Conservation (phyloP, 1,140 invertebrate species). For the Brachionus asplanchnoidis region DNA sequence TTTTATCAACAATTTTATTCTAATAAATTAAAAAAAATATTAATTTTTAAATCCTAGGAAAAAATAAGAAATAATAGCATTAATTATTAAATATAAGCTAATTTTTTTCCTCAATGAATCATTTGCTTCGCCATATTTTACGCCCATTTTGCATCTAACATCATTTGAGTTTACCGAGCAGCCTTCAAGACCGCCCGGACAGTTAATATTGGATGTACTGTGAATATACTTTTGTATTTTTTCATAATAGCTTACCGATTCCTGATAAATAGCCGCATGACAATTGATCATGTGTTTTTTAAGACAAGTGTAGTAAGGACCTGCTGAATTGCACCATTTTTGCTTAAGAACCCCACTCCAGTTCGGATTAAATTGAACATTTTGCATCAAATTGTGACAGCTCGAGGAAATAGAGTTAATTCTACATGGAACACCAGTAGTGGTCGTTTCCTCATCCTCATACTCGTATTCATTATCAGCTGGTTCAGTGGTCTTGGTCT, state of each 20-base stretch:
- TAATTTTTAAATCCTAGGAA: neutral
- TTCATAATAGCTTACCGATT: conserved; percentile 37
- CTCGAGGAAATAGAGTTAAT: neutral
- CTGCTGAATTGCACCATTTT: conserved; percentile 35
- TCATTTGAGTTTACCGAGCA: conserved; percentile 20
- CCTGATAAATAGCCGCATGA: neutral
- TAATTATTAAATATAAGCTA: neutral
- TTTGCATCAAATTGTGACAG: neutral
- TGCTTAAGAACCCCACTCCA: conserved; percentile 3
- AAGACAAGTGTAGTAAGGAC: neutral
- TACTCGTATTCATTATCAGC: neutral
- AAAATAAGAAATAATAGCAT: neutral
- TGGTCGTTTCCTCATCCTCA: neutral
- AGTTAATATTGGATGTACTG: conserved; percentile 33
- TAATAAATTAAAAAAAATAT: neutral
- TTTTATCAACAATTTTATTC: neutral
- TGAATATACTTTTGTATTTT: conserved; percentile 41
- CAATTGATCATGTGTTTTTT: conserved; percentile 5
- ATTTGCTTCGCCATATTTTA: conserved; percentile 34
- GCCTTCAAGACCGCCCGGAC: conserved; percentile 30
- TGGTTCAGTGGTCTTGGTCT: neutral
- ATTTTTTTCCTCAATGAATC: neutral
- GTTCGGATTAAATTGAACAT: conserved; percentile 22
- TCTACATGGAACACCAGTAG: neutral
- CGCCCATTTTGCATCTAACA: conserved; percentile 41